Conservation (phyloP, 1,140 invertebrate species). For the Heliconius hermathena region DNA sequence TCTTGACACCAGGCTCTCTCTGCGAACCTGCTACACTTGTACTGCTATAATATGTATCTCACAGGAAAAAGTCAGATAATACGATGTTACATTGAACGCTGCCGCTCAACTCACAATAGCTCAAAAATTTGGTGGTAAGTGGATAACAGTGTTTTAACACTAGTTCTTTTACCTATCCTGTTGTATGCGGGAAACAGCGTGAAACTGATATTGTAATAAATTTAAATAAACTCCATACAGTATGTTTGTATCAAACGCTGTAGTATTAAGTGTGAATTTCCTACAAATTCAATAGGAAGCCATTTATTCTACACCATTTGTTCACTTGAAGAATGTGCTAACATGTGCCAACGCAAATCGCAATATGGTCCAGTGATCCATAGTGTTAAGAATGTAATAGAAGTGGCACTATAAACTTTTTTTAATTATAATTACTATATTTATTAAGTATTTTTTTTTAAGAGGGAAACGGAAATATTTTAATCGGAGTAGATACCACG, state of each 20-base stretch:
- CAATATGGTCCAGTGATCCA: slow-evolving; percentile 23
- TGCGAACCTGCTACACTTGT: too few relatives aligned
- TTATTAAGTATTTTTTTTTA: background rate
- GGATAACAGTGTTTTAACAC: background rate
- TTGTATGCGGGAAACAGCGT: background rate
- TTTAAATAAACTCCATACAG: background rate
- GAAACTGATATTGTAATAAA: background rate
- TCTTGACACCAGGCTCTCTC: too few relatives aligned
- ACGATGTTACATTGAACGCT: too few relatives aligned
- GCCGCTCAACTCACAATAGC: too few relatives aligned
- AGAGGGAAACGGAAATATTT: too few relatives aligned
- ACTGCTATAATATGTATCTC: too few relatives aligned
- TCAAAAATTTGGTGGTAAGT: too few relatives aligned
- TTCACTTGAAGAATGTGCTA: slow-evolving; percentile 28
- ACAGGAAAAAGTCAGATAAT: too few relatives aligned
- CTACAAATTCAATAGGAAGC: slow-evolving; percentile 29
- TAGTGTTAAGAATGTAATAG: background rate
- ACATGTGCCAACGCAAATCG: slow-evolving; percentile 24
- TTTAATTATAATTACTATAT: background rate
- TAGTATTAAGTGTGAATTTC: slow-evolving; percentile 2
- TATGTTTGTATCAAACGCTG: background rate
- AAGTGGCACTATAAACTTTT: background rate
- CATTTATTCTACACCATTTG: slow-evolving; percentile 30
- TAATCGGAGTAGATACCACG: too few relatives aligned
- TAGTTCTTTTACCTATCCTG: background rate